Evolutionary conservation across 2,888 invertebrate genomes (phyloP), one percentile per base, ranked within the genome.

Genomic region (Plagodis dolabraria): DNA sequence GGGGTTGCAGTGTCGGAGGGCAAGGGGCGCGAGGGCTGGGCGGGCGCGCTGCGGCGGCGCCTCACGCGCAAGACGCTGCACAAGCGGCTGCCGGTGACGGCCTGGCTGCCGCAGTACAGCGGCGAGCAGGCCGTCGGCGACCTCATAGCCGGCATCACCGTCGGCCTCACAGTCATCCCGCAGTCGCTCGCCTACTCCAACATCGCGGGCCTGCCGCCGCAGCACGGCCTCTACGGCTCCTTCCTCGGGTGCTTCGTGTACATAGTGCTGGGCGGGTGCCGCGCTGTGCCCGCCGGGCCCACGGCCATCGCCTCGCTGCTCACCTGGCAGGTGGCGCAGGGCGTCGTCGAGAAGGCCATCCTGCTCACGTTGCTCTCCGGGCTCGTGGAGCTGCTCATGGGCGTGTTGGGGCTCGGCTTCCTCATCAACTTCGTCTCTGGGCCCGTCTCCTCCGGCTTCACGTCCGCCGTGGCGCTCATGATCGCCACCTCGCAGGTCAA

Each of bases 191-290:
- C 97, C 9, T 97, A 97, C 86, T 94, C 96, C 35, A 96, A 95
- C 80, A 96, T 97, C 63, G 97, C 97, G 49, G 96, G 96, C 22
- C 89, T 97, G 64, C 96, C 96, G 53, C 94, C 96, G 35, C 94
- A 98, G 96, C 97, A 97, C 87, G 99, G 98, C 45, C 93, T 99
- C 52, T 98, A 98, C 87, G 97, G 98, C 53, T 97, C 98, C n/a
- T 98, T 98, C 89, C 89, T 98, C 76, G 98, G 98, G 47, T 96
- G 97, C 83, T 96, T 98, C 86, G 93, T 98, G 63, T 99, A 99
- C 93, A 96, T 97, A 74, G 89, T 98, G 69, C 94, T 99, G 71
- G 98, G 98, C 48, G 98, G 97, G 65, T 97, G 98, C 80, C 97
- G 98, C 83, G 98, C 98, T 83, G 96, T 98, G 62, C 98, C 98